A percentile compares a stretch with the other conserved stretches of the same genome.
phyloP scores from a whole-genome alignment of 2,113 vertebrate species.

The Paratilapia polleni region DNA sequence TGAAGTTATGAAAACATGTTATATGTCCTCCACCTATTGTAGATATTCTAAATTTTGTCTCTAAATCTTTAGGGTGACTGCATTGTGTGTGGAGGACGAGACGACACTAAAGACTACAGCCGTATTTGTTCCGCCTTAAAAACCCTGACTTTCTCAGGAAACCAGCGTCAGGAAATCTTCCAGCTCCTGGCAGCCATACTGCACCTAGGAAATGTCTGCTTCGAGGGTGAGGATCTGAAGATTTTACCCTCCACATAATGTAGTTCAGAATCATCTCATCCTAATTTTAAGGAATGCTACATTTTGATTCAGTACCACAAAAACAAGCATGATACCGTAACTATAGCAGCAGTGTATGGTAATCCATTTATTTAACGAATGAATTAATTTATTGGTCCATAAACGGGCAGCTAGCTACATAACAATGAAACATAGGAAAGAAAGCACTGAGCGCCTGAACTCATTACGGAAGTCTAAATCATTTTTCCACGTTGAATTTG shows the following conservation, averaged over 20 bases:
- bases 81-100: slow-evolving; percentile 79
- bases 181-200: slow-evolving; percentile 91
- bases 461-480: neutral
- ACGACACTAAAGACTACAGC: slow-evolving; percentile 84
- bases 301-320: neutral
- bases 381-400: fast-evolving
- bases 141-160: slow-evolving; percentile 89
- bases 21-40: neutral
- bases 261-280: neutral
- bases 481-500: neutral
- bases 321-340: neutral
- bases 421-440: neutral
- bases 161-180: slow-evolving; percentile 86
- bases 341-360: fast-evolving
- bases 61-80: slow-evolving; percentile 83
- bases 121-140: slow-evolving; percentile 87
- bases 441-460: neutral
- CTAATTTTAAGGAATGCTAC: neutral
- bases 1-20: neutral
- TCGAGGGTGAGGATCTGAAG: slow-evolving; percentile 80
- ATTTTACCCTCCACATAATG: neutral
- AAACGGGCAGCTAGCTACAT: neutral
- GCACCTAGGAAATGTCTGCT: slow-evolving; percentile 91
- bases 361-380: neutral
- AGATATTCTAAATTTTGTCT: neutral